Base-by-base conservation (phyloP, 2,113 vertebrate genomes). In the Falco punctatus region DNA sequence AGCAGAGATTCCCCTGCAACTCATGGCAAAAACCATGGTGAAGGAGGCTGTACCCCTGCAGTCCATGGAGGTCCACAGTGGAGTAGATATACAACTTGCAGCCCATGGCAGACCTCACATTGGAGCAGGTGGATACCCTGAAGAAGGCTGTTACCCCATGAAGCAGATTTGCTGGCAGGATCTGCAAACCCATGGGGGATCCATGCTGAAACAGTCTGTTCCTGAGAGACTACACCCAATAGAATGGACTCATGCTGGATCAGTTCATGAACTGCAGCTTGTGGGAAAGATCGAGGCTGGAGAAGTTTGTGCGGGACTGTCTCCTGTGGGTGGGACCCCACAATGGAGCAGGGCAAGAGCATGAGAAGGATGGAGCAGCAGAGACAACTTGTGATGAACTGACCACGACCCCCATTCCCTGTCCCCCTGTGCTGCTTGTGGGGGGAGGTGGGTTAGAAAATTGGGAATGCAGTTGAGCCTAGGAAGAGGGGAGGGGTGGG, bases 381-480 rank as follows among this genome's bases (percentile, higher is more conserved):
- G 9, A 74, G 52, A 44, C 17, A 44, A 11, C 10, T 24, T 15
- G 15, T 62, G n/a, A 26, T 40, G 38, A 77, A 49, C 24, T 77
- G 55, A 42, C 9, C 15, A 23, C 15, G 71, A 9, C 2, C 7
- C 10, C 3, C 8, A 48, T 20, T 67, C 40, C 32, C 17, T 4
- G 2, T 66, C 6, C 5, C 4, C 4, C 10, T 81, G 42, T 0
- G 5, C 5, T 4, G 8, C 11, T 61, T 28, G 16, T 38, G 1
- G 0, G 4, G 3, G 21, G 23, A 61, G 16, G 5, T 28, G 3
- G 2, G 28, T 16, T 15, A 49, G 40, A 44, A 83, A 87, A 87
- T 7, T 13, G 8, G 11, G 12, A 44, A 15, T 59, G 20, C 65
- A 65, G 2, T 44, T 75, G 24, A 58, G 10, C 8, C 9, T 2